Percentiles rank a stretch among this genome's conserved stretches.
phyloP scores from a whole-genome alignment of 2,113 vertebrate genomes.

The Setophaga coronata region DNA sequence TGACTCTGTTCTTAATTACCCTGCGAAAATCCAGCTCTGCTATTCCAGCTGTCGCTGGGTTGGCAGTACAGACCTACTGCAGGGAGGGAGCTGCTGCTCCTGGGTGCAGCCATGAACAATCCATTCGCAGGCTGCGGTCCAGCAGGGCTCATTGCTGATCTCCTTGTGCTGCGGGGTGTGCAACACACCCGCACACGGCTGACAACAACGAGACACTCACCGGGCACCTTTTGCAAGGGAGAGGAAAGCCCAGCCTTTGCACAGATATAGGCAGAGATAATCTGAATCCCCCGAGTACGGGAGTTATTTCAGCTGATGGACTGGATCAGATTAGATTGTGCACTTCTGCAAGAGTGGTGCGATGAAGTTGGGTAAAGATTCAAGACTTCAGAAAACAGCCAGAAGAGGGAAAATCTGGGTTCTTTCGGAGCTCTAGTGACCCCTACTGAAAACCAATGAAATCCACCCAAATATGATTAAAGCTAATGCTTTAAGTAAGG shows the following conservation, averaged over 20 bases:
- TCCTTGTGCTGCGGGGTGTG: accelerated
- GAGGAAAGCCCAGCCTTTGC: background rate
- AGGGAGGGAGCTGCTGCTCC: background rate
- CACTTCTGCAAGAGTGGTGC: background rate
- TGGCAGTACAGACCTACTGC: background rate
- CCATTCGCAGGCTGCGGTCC: background rate
- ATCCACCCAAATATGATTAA: background rate
- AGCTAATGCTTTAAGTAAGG: background rate
- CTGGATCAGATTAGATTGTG: background rate
- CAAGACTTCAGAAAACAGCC: background rate
- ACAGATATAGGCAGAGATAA: background rate
- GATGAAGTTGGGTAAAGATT: background rate
- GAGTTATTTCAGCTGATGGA: background rate
- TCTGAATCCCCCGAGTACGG: background rate
- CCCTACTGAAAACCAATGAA: slow-evolving; percentile 37
- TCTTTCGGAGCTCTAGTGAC: slow-evolving; percentile 34
- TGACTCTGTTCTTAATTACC: background rate
- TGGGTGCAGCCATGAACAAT: background rate
- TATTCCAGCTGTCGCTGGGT: background rate
- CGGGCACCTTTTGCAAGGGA: background rate
- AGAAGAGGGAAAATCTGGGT: background rate
- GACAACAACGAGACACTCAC: background rate
- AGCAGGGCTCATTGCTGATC: background rate
- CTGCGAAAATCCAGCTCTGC: background rate
- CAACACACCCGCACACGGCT: background rate